Conservation (phyloP, 2,113 vertebrate species). For the Sander lucioperca region DNA sequence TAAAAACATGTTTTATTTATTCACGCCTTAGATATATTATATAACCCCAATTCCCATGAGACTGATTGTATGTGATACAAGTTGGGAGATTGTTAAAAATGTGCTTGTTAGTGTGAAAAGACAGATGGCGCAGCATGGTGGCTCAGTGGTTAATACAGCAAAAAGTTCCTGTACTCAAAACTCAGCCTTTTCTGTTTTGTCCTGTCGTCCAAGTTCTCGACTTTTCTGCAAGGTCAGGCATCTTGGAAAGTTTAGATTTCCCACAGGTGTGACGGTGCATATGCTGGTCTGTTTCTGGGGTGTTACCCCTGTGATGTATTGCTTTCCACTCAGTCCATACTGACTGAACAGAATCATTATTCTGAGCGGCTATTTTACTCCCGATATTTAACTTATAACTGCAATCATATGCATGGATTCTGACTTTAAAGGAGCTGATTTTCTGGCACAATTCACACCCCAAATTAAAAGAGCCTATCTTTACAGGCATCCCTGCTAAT, state of each 20-base stretch:
- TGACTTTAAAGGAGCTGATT: conserved; percentile 2
- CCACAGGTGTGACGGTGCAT: neutral
- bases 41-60: neutral
- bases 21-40: neutral
- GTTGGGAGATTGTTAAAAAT: neutral
- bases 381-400: neutral
- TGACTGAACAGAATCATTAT: neutral
- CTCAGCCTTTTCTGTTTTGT: conserved; percentile 10
- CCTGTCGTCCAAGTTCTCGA: neutral
- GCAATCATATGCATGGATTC: neutral
- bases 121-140: conserved; percentile 19
- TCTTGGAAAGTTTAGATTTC: conserved; percentile 37
- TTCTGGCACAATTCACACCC: neutral
- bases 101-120: conserved; percentile 37
- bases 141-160: conserved; percentile 17
- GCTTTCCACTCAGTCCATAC: neutral
- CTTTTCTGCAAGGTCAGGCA: conserved; percentile 35
- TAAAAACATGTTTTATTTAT: neutral
- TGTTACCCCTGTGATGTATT: neutral
- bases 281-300: neutral
- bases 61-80: neutral
- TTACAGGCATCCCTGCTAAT: conserved; percentile 30
- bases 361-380: neutral
- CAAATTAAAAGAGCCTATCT: conserved; percentile 27
- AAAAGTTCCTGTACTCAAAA: conserved; percentile 15